These are phyloP conservation scores for Malurus alboscapulatus DNA, from an alignment of 2,113 vertebrate species.

Conservation along the genomic window DNA sequence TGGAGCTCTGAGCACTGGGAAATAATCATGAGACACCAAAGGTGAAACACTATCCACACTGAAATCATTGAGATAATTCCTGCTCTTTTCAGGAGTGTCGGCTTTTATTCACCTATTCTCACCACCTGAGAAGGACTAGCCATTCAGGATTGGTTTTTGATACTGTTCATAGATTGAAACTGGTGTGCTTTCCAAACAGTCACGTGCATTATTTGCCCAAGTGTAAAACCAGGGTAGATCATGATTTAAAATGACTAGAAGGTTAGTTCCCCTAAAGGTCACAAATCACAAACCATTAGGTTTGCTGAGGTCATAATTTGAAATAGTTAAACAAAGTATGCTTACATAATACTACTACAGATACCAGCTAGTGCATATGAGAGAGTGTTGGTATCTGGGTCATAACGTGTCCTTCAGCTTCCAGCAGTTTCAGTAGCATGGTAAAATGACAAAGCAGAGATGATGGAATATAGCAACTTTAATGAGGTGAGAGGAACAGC, in stretches of 20 bases:
- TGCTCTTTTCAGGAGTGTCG: neutral
- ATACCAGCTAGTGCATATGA: neutral
- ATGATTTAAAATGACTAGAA: neutral
- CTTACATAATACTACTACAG: neutral
- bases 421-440: neutral
- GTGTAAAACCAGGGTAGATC: neutral
- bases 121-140: neutral
- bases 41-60: neutral
- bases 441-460: neutral
- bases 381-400: neutral
- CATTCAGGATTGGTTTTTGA: neutral
- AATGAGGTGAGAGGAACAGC: neutral
- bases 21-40: neutral
- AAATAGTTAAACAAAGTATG: neutral
- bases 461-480: neutral
- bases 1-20: neutral
- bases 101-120: neutral
- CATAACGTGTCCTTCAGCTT: neutral
- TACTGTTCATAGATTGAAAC: neutral
- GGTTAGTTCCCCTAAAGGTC: neutral
- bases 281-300: neutral
- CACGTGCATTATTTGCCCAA: neutral
- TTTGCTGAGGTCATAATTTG: neutral
- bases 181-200: neutral
- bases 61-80: neutral